Conservation (phyloP, 37 sponge, comb jelly and placozoan species). For the Chondrilla cf. caribensis region DNA sequence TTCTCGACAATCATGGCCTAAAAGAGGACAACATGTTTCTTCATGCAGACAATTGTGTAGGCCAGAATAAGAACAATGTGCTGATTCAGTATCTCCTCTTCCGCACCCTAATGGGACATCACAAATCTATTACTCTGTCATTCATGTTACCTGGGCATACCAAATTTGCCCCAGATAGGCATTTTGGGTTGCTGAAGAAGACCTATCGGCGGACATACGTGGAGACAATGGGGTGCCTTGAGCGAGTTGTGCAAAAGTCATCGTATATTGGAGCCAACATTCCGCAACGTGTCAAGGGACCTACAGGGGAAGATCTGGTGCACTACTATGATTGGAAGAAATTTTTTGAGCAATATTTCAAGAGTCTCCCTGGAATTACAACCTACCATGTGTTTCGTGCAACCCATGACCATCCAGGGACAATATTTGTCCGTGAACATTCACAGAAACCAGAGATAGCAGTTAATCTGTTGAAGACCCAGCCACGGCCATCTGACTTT, state of each 20-base stretch:
- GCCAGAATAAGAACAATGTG: constrained; percentile 13
- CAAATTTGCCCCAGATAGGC: constrained; percentile 13
- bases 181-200: constrained; percentile 21
- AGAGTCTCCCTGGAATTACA: background rate
- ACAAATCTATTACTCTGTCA: constrained; percentile 21
- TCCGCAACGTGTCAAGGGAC: background rate
- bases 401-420: background rate
- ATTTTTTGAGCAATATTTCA: background rate
- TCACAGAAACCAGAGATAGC: background rate
- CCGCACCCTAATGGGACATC: background rate
- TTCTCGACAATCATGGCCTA: background rate
- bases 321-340: constrained; percentile 2
- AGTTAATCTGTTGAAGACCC: background rate
- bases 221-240: constrained; percentile 3
- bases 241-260: background rate
- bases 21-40: background rate
- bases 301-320: background rate
- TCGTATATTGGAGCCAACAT: background rate
- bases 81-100: background rate
- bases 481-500: background rate
- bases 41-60: constrained; percentile 12
- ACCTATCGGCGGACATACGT: background rate
- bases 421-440: background rate
- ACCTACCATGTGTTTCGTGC: constrained; percentile 8
- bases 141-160: constrained; percentile 8